phyloP scores from a whole-genome alignment of 2,113 vertebrate genomes.

The Orthonyx spaldingii region DNA sequence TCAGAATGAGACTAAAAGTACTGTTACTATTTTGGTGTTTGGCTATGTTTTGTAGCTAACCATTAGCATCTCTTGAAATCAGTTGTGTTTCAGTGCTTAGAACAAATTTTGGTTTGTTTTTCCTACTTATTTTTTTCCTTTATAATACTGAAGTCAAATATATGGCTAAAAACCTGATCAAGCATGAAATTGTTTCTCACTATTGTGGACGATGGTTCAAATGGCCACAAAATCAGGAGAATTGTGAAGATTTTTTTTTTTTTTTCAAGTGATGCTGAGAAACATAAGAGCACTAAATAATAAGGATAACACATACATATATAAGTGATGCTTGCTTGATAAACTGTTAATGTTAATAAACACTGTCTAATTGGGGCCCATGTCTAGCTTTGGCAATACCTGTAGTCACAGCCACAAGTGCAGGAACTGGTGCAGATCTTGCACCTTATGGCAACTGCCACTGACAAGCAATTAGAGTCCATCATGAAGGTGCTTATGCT shows the following conservation, averaged over 20 bases:
- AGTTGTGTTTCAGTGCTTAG: background rate
- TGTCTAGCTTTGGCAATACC: background rate
- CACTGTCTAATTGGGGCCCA: background rate
- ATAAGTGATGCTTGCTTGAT: background rate
- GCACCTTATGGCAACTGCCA: slow-evolving; percentile 68
- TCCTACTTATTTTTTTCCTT: slow-evolving; percentile 22
- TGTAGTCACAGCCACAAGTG: background rate
- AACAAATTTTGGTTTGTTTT: background rate
- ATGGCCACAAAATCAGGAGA: slow-evolving; percentile 13
- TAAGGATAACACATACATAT: background rate
- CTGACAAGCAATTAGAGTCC: slow-evolving; percentile 83
- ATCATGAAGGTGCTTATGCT: slow-evolving; percentile 80
- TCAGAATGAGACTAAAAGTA: background rate
- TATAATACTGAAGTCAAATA: slow-evolving; percentile 52
- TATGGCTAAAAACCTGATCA: slow-evolving; percentile 39
- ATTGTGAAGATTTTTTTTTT: background rate
- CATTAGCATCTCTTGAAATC: background rate
- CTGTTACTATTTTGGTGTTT: background rate
- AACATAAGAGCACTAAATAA: background rate
- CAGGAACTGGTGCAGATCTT: slow-evolving; percentile 31
- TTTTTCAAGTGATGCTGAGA: background rate
- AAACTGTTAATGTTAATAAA: background rate
- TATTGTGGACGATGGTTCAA: slow-evolving; percentile 21
- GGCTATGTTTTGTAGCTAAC: slow-evolving; percentile 1
- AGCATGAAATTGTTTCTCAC: slow-evolving; percentile 69